A percentile compares a stretch with the other conserved stretches of the same genome.
phyloP scores from a whole-genome alignment of 2,797 vertebrate genomes.

The Oophaga sylvatica region DNA sequence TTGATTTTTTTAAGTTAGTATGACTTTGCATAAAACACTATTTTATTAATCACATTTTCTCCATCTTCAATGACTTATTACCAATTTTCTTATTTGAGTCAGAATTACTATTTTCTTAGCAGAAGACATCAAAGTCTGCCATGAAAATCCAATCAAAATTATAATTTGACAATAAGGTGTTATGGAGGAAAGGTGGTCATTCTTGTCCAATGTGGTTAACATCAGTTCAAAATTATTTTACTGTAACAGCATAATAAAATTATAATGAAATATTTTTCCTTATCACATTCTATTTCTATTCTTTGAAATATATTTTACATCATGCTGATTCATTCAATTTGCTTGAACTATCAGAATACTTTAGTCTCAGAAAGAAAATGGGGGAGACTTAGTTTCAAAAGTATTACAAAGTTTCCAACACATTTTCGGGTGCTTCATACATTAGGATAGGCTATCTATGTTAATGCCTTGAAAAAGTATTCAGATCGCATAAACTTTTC shows the following conservation, averaged over 20 bases:
- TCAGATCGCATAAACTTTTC: too few relatives aligned
- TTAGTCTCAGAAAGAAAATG: not conserved
- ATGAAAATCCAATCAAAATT: not conserved
- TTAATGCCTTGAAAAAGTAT: too few relatives aligned
- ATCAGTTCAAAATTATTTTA: not conserved
- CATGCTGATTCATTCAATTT: not conserved
- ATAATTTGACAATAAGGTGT: not conserved
- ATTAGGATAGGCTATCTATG: too few relatives aligned
- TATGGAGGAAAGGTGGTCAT: not conserved
- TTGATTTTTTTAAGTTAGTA: not conserved
- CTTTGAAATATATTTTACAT: not conserved
- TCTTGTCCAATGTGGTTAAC: slow-evolving; percentile 6
- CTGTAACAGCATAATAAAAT: not conserved
- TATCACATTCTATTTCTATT: not conserved
- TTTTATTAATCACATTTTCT: not conserved
- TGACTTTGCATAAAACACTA: not conserved
- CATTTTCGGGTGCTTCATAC: too few relatives aligned
- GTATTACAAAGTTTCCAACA: not conserved
- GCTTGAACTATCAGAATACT: not conserved
- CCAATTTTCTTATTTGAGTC: not conserved
- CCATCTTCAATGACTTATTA: not conserved
- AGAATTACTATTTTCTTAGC: not conserved
- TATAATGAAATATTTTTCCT: slow-evolving; percentile 1
- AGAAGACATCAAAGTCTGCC: not conserved
- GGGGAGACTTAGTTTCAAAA: not conserved